Evolutionary conservation across 2,113 vertebrate genomes (phyloP), one percentile per base, ranked within the genome.

Genomic region (Grammomys surdaster): DNA sequence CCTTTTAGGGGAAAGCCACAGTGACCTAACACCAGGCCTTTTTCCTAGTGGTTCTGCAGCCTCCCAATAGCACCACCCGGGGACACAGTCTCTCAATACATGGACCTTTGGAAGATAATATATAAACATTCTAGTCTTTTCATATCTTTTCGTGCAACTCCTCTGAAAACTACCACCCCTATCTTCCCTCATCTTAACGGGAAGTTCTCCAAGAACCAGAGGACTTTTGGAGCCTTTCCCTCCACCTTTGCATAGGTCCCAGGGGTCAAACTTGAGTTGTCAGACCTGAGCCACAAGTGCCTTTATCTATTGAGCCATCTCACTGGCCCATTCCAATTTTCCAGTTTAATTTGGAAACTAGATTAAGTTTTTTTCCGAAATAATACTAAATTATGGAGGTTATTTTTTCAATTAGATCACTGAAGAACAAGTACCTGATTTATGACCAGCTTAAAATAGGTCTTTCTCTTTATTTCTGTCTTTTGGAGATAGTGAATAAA

Each of bases 351-450:
- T 60, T 88, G 48, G 58, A 94, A 88, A 70, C 36, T 46, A 5
- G 46, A 87, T 94, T 63, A 94, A 94, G 11, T 75, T 43, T 73
- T 48, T 26, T 73, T 92, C 63, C 48, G 43, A 94, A 91, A 63
- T 65, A 96, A 89, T 48, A 90, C 7, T 63, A 75, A 82, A 92
- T 94, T 33, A 19, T 48, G 70, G 3, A 48, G 7, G 36, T 0
- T 69, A 36, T 58, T 94, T 92, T 87, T 51, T 48, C 1, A 43
- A 67, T 58, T 86, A 89, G 40, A 89, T 46, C 70, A 86, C 31
- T 40, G 31, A 95, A 76, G 20, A 96, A 69, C 31, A 67, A 92
- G 85, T 94, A 84, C 12, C 73, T 93, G 76, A 89, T n/a, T 91
- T 40, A 84, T 2, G 0, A 75, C 33, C 48, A 90, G 8, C 8